phyloP scores from a whole-genome alignment of 2,113 vertebrate species.

The Picathartes gymnocephalus region DNA sequence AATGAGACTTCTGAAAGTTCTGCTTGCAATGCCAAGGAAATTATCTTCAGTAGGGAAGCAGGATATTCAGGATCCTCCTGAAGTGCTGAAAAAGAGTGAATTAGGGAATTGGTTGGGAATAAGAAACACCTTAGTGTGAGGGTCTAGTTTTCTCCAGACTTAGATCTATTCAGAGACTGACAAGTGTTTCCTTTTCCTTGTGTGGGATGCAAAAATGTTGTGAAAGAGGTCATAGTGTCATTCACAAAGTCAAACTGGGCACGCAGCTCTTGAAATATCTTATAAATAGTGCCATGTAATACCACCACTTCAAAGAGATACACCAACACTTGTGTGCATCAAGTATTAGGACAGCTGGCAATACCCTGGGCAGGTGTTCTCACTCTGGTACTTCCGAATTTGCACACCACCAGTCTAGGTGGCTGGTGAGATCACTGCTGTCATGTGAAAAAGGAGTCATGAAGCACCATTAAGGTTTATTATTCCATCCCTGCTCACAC shows the following conservation, averaged over 20 bases:
- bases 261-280: neutral
- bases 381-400: neutral
- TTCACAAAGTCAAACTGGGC: neutral
- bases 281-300: neutral
- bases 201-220: neutral
- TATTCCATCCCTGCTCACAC: neutral
- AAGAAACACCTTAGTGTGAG: neutral
- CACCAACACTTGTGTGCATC: neutral
- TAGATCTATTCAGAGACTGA: neutral
- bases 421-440: neutral
- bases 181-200: neutral
- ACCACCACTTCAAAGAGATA: neutral
- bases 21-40: neutral
- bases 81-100: neutral
- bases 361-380: neutral
- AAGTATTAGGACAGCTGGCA: neutral
- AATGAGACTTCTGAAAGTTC: neutral
- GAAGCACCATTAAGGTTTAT: neutral
- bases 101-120: neutral
- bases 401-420: rapidly evolving
- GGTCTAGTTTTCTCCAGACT: neutral
- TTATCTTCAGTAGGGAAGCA: neutral
- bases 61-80: neutral
- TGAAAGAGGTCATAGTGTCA: neutral
- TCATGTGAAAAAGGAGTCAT: neutral